phyloP scores from a whole-genome alignment of 23 tunicate genomes.

The Trididemnum clinides region DNA sequence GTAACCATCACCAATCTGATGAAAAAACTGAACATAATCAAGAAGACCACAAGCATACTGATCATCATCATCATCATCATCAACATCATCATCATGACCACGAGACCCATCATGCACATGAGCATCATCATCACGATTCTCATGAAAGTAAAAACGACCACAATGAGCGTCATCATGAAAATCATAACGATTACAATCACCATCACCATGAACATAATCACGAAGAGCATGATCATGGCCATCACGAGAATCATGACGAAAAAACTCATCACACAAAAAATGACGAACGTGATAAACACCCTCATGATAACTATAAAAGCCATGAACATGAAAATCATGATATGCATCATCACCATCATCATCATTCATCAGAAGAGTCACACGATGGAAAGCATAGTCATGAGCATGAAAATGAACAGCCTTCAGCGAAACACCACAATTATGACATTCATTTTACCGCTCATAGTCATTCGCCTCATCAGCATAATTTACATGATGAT shows the following conservation, averaged over 20 bases:
- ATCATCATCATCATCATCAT: background rate
- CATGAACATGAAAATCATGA: background rate
- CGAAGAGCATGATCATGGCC: background rate
- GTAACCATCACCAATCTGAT: background rate
- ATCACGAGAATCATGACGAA: background rate
- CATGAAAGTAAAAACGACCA: background rate
- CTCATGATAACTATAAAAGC: background rate
- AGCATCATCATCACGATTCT: background rate
- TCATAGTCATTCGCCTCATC: background rate
- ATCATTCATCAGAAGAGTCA: background rate
- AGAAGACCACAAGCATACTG: background rate
- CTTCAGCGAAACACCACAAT: background rate
- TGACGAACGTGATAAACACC: background rate
- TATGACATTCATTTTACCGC: background rate
- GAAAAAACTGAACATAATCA: background rate
- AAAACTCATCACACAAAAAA: background rate
- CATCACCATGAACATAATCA: background rate
- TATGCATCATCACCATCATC: background rate
- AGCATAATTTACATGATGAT: background rate
- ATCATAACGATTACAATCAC: background rate
- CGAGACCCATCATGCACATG: background rate
- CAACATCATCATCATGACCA: background rate
- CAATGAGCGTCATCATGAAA: background rate
- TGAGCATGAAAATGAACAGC: slow-evolving; percentile 1
- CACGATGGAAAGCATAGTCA: background rate